Conservation (phyloP, 1,140 invertebrate species). For the Bombus affinis region DNA sequence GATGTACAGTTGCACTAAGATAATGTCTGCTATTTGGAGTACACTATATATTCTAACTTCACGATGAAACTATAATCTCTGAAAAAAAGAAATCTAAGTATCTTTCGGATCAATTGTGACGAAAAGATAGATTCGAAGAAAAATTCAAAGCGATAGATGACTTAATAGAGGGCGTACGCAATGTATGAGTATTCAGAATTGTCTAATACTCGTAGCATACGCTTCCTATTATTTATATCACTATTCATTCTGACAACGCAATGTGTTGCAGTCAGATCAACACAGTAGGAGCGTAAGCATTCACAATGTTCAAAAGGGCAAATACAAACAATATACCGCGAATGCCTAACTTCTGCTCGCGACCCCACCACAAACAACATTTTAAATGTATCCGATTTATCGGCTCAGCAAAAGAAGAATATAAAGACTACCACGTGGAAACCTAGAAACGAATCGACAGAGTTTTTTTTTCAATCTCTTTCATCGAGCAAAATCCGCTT, state of each 20-base stretch:
- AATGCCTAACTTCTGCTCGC: slow-evolving; percentile 18
- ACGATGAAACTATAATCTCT: background rate
- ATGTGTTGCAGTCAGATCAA: slow-evolving; percentile 61
- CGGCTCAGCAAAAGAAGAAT: slow-evolving; percentile 40
- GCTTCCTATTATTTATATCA: slow-evolving; percentile 63
- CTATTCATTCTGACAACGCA: slow-evolving; percentile 61
- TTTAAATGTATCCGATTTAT: slow-evolving; percentile 7
- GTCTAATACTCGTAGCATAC: slow-evolving; percentile 63
- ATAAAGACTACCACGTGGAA: slow-evolving; percentile 39
- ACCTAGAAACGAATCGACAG: slow-evolving; percentile 50
- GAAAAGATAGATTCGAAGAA: background rate
- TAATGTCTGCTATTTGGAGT: background rate
- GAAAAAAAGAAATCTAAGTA: background rate
- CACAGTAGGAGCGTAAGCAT: slow-evolving; percentile 57
- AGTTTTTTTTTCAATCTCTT: background rate
- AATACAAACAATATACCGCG: slow-evolving; percentile 31
- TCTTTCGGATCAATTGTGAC: background rate
- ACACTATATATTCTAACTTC: background rate
- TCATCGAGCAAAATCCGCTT: slow-evolving; percentile 37
- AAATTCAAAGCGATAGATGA: slow-evolving; percentile 21
- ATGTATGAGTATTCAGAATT: slow-evolving; percentile 79
- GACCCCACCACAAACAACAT: slow-evolving; percentile 14
- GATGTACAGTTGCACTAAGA: background rate
- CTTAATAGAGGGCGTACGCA: slow-evolving; percentile 78
- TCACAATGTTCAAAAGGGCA: slow-evolving; percentile 38